Evolutionary conservation across 2,797 vertebrate species (phyloP), one percentile per base, ranked within the genome.

Genomic region (Lindbergichthys nudifrons): DNA sequence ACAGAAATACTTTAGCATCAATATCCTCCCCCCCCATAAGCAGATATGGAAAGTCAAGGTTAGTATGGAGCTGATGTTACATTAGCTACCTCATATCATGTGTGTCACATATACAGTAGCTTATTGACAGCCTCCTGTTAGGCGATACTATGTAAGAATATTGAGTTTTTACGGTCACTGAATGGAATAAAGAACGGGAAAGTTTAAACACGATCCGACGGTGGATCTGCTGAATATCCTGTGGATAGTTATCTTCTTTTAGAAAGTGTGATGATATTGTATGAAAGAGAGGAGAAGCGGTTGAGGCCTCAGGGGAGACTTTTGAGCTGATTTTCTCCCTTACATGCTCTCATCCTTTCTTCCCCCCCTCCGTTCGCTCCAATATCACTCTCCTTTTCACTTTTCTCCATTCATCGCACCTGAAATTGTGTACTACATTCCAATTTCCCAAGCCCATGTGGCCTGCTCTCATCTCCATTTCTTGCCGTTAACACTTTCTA

Each of bases 71-170:
- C 89, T 91, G 75, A 76, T 76, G 79, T 88, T 91, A 87, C 88
- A 51, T 36, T 8, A 32, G 32, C 75, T 81, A 83, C 92, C 86
- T 64, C 86, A 84, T 93, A 82, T 91, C 88, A 84, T 60, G 41
- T 77, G 71, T 84, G 82, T 76, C 84, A 85, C 68, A 83, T 85
- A 85, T 81, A 79, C 76, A 87, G 81, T 65, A 16, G 62, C 14
- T 66, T 89, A 92, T 89, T 92, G 89, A 87, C 88, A 85, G 54
- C 53, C 69, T 90, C 77, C 79, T 85, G 89, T 87, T 88, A 88
- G 77, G 12, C 58, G 75, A 91, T 83, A 87, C 79, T 46, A 65
- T 72, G 61, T 56, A 70, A 53, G 73, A 65, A 60, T 71, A 85
- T 81, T 77, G 77, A 75, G 77, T 86, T 87, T 64, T 89, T 73